Evolutionary conservation across 2,888 invertebrate genomes (phyloP), one percentile per base, ranked within the genome.

Genomic region (Latrodectus hesperus): DNA sequence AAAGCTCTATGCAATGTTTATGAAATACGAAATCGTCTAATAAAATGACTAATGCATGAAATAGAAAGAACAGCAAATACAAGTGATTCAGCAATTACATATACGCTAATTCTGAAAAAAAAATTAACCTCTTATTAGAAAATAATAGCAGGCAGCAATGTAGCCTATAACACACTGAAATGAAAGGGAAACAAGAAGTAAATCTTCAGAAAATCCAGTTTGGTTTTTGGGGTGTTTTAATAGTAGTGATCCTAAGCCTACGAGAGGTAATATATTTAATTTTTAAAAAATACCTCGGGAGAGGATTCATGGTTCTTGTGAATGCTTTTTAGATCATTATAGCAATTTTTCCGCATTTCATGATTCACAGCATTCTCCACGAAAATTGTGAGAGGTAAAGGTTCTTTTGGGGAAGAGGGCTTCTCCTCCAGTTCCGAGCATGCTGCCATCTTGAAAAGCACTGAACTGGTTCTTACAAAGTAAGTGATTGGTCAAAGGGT

Each of bases 361-460:
- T 76, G 81, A 77, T 76, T 81, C 55, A 76, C 72, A 49, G 72
- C n/a, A 72, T 81, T 79, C 70, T 72, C 76, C 16, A 55, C 52
- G 38, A 10, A 72, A 55, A 86, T 81, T 76, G 81, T 81, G 10
- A 71, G 55, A 67, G 81, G 77, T 55, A 74, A 67, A 67, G 68
- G 16, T 68, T 81, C 86, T 72, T 86, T 81, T 17, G 81, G 74
- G 72, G 76, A 85, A 80, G 80, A 85, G 85, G 80, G 53, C 74
- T 85, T 86, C 65, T 86, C 86, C 79, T 86, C 86, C 80, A 75
- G 49, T 71, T 74, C 79, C 68, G 84, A 79, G 74, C 86, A 86
- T 86, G 80, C 86, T 86, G 86, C 86, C 86, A 86, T 86, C 86
- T 86, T 86, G 86, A 86, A 86, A 86, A 86, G 80, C 80, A 81